Conservation (phyloP, 2,888 invertebrate genomes). For the Gari tellinella region DNA sequence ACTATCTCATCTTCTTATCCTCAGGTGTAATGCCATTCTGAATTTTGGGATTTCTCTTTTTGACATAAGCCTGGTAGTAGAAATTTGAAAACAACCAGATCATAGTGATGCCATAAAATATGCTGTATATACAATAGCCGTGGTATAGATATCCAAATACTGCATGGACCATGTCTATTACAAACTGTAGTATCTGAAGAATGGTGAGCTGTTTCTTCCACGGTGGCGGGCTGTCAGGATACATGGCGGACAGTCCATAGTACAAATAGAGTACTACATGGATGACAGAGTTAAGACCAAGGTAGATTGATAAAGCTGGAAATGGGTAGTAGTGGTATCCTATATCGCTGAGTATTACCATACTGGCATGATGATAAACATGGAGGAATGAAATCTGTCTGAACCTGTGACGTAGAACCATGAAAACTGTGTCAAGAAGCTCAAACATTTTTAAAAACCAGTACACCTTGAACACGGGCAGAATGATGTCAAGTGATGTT, state of each 20-base stretch:
- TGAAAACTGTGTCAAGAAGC: constrained; percentile 83
- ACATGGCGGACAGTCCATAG: constrained; percentile 77
- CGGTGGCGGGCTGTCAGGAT: constrained; percentile 71
- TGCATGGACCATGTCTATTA: constrained; percentile 75
- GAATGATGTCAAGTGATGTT: constrained; percentile 57
- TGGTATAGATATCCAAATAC: constrained; percentile 77
- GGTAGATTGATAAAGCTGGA: constrained; percentile 77
- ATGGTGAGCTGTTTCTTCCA: constrained; percentile 82
- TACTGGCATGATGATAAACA: constrained; percentile 82
- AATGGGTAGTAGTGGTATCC: constrained; percentile 75
- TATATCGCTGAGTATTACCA: constrained; percentile 81
- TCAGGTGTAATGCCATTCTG: constrained; percentile 11
- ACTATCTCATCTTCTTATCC: background rate
- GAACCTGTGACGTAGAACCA: constrained; percentile 80
- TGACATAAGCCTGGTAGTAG: constrained; percentile 79
- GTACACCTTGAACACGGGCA: constrained; percentile 74
- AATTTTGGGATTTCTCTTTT: constrained; percentile 10
- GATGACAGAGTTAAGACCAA: constrained; percentile 80
- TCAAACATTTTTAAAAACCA: constrained; percentile 80
- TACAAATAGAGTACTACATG: constrained; percentile 81
- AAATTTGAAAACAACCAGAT: constrained; percentile 79
- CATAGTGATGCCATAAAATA: constrained; percentile 81
- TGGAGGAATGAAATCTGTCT: constrained; percentile 83
- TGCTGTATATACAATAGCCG: constrained; percentile 81
- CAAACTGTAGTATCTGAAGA: constrained; percentile 81